Conservation (phyloP, 2,113 vertebrate genomes). For the Psittacus erithacus region DNA sequence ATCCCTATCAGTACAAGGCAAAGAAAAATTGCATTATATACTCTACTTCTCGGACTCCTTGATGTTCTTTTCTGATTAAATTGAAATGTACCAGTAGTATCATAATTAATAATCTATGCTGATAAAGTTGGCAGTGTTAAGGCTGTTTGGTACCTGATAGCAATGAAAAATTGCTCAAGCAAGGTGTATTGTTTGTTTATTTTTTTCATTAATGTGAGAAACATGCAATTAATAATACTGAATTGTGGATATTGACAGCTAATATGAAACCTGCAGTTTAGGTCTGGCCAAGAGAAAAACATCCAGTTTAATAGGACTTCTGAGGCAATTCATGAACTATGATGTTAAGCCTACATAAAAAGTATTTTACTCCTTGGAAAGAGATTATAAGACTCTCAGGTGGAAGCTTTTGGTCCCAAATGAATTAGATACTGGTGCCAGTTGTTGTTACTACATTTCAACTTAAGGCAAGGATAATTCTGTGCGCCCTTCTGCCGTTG, state of each 20-base stretch:
- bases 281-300: neutral
- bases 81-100: conserved; percentile 65
- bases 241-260: neutral
- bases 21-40: conserved; percentile 75
- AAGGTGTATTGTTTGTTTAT: conserved; percentile 38
- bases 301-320: neutral
- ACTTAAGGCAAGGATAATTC: neutral
- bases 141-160: conserved; percentile 31
- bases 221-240: conserved; percentile 11
- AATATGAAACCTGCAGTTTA: neutral
- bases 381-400: neutral
- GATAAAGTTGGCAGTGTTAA: conserved; percentile 48
- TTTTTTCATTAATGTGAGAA: neutral
- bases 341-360: neutral
- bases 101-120: conserved; percentile 78
- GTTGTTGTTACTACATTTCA: neutral
- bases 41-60: conserved; percentile 68
- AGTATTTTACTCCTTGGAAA: conserved; percentile 1
- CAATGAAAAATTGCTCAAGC: conserved; percentile 56
- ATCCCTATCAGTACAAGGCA: conserved; percentile 75
- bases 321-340: neutral
- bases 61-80: conserved; percentile 78
- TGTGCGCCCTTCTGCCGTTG: neutral
- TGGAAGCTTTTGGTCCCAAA: neutral
- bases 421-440: neutral